These are phyloP conservation scores for Acromyrmex echinatior DNA, from an alignment of 1,140 invertebrate species.

Conservation along the genomic window DNA sequence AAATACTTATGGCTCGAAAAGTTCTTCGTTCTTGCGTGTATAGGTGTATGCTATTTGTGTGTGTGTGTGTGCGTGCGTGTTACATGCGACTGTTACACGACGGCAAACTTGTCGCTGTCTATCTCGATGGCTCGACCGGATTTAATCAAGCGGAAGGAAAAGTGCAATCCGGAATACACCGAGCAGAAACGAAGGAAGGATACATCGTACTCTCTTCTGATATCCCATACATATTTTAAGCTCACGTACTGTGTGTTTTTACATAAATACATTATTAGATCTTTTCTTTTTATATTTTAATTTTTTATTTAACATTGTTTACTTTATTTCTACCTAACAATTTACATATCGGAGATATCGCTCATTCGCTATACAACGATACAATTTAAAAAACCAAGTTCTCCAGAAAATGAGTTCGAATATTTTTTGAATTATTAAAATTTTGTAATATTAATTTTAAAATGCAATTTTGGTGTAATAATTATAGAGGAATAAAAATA, in stretches of 20 bases:
- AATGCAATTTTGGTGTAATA: no score
- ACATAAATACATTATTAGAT: slow-evolving; percentile 2
- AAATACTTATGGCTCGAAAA: slow-evolving; percentile 50
- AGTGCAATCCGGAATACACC: slow-evolving; percentile 57
- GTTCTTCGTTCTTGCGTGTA: slow-evolving; percentile 2
- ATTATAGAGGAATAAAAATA: no score
- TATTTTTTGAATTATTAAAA: no score
- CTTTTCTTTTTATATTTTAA: neutral
- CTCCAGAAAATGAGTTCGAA: no score
- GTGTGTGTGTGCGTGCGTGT: neutral
- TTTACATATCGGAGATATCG: no score
- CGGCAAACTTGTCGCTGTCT: slow-evolving; percentile 43
- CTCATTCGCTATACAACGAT: no score
- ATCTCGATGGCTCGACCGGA: slow-evolving; percentile 65
- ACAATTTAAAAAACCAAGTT: no score
- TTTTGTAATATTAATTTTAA: no score
- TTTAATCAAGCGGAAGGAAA: slow-evolving; percentile 74
- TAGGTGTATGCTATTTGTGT: no score
- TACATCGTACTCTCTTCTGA: neutral
- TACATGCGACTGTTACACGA: slow-evolving; percentile 20
- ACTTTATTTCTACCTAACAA: neutral
- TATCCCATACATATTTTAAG: neutral
- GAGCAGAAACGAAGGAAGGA: slow-evolving; percentile 24
- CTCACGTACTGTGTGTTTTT: neutral
- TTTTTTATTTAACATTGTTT: neutral